These are phyloP conservation scores for Nasonovia ribisnigri DNA, from an alignment of 2,888 invertebrate species.

Conservation along the genomic window DNA sequence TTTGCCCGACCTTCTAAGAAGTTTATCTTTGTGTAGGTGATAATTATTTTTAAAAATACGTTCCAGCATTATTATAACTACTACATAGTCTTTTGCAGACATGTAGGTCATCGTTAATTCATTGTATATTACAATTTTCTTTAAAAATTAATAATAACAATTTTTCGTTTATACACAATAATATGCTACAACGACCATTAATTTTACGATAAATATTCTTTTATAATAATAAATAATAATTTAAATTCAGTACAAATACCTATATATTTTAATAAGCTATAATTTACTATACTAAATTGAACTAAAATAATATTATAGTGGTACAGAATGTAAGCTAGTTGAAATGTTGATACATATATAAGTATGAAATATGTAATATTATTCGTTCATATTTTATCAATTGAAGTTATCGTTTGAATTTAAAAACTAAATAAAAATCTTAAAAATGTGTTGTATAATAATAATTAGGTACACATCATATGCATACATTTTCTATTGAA, in stretches of 20 bases:
- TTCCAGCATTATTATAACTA: conserved; percentile 28
- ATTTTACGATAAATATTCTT: background rate
- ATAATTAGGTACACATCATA: too few species aligned
- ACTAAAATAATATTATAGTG: background rate
- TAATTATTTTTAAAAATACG: conserved; percentile 47
- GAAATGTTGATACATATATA: background rate
- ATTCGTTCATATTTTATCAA: background rate
- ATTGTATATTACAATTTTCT: background rate
- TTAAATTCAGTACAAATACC: background rate
- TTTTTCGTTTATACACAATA: background rate
- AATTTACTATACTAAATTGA: conserved; percentile 5
- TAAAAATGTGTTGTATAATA: too few species aligned
- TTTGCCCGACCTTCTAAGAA: background rate
- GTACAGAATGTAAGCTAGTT: background rate
- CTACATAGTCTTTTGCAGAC: background rate
- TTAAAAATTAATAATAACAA: background rate
- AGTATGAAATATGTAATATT: background rate
- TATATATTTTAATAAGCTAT: background rate
- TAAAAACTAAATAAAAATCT: background rate
- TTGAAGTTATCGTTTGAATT: background rate
- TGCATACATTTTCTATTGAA: too few species aligned
- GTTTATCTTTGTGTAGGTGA: conserved; percentile 45
- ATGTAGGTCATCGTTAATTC: conserved; percentile 15
- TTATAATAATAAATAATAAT: background rate
- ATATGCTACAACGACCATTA: too few species aligned